These are phyloP conservation scores for Brachyhypopomus gauderio DNA, from an alignment of 2,113 vertebrate genomes.

Conservation along the genomic window DNA sequence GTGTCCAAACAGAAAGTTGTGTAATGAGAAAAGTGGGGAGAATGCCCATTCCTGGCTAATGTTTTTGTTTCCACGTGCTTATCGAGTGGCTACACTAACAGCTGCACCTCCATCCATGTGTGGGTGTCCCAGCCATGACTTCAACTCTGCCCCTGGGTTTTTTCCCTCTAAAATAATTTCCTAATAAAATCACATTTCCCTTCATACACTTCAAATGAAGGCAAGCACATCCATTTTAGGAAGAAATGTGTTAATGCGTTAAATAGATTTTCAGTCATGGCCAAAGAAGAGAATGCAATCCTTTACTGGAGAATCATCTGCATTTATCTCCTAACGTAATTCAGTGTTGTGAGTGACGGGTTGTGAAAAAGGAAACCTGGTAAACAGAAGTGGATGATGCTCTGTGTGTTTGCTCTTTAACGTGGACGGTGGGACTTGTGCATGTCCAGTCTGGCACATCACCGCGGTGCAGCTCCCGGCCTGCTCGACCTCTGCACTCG, in stretches of 20 bases:
- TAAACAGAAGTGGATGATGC: constrained; percentile 11
- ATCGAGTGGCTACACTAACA: constrained; percentile 46
- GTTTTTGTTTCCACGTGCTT: constrained; percentile 65
- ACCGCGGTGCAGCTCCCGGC: constrained; percentile 11
- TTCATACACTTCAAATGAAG: constrained; percentile 16
- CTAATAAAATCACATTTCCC: constrained; percentile 8
- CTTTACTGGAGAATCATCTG: constrained; percentile 15
- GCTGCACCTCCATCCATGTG: constrained; percentile 44
- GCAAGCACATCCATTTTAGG: constrained; percentile 11
- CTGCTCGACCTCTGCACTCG: neutral
- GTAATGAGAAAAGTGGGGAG: constrained; percentile 71
- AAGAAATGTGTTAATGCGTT: constrained; percentile 37
- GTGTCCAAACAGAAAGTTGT: constrained; percentile 63
- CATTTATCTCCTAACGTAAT: constrained; percentile 29
- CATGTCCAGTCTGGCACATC: neutral
- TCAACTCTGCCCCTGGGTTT: neutral
- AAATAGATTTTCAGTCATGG: constrained; percentile 40
- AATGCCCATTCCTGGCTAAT: constrained; percentile 55
- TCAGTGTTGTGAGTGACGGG: constrained; percentile 16
- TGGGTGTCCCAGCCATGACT: constrained; percentile 11
- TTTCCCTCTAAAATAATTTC: neutral
- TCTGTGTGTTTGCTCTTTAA: constrained; percentile 15
- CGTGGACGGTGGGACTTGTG: constrained; percentile 30
- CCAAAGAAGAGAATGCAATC: neutral
- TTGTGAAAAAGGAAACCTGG: constrained; percentile 1